Conservation (phyloP, 2,888 invertebrate genomes). For the Meliscaeva auricollis region DNA sequence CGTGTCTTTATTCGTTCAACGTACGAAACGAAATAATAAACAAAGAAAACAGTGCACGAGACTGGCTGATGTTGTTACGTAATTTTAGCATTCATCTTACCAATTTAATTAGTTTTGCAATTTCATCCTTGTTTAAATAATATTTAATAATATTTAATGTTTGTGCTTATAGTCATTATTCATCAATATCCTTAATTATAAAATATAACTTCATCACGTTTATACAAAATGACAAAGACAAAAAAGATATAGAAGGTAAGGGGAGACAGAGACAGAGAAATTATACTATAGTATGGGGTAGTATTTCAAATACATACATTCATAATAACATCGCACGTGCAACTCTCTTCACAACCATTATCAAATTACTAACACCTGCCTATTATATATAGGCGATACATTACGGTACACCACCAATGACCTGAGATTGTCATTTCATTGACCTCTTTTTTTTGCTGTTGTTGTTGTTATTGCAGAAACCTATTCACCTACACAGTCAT, state of each 20-base stretch:
- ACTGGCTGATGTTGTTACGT: neutral
- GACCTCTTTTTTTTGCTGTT: slow-evolving; percentile 79
- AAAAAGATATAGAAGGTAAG: neutral
- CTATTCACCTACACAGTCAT: slow-evolving; percentile 32
- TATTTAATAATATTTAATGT: neutral
- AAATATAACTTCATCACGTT: neutral
- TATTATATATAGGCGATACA: slow-evolving; percentile 2
- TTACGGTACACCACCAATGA: slow-evolving; percentile 24
- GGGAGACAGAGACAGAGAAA: neutral
- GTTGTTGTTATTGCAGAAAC: slow-evolving; percentile 57
- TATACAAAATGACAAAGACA: neutral
- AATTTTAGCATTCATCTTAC: neutral
- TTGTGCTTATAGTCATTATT: neutral
- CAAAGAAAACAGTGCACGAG: too few species aligned
- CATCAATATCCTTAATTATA: neutral
- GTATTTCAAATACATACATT: neutral
- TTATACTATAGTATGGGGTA: neutral
- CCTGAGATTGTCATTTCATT: slow-evolving; percentile 79
- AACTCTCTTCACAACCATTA: slow-evolving; percentile 55
- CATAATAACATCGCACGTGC: slow-evolving; percentile 6
- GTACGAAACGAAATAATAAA: too few species aligned
- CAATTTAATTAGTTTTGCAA: neutral
- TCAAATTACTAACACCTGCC: slow-evolving; percentile 68
- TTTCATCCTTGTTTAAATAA: neutral
- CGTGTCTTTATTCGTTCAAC: neutral